Base-by-base conservation (phyloP, 2,888 invertebrate genomes). In the Sinopyrophorus schimmeli region DNA sequence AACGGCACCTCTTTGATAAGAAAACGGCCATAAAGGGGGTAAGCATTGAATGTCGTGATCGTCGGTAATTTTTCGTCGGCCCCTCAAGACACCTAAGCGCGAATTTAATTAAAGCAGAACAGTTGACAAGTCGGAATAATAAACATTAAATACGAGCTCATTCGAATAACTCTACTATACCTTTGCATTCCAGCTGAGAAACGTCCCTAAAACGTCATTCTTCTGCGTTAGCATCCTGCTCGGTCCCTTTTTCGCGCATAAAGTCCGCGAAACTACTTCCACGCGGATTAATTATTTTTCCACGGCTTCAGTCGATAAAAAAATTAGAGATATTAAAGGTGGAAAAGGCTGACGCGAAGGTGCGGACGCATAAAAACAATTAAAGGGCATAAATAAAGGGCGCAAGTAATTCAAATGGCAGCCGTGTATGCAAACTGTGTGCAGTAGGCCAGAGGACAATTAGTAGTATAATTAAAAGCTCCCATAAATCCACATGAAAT, bases 41-140 rank as follows among this genome's bases (percentile, higher is more conserved):
- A n/a, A n/a, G n/a, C n/a, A n/a, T n/a, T n/a, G n/a, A n/a, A n/a
- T 44, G 35, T 31, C 34, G 46, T 46, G 46, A 46, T 53, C 40
- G 50, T 38, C 43, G 50, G 41, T 40, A 53, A 47, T 53, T 55
- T 47, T 38, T 47, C 46, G 39, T 35, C 30, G 30, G 30, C 31
- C 38, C 35, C 31, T 27, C 37, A 31, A 53, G 51, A 49, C 44
- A 55, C 53, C 38, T 53, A 54, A 53, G 53, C 51, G 47, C 42
- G 54, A 56, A 56, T 56, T 56, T 54, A 56, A 54, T 56, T 56
- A 54, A 54, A 56, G 54, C 48, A 38, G 50, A 54, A 47, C 50
- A 30, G 44, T 39, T 44, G 40, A 50, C 50, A 44, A 50, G 40
- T 50, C 44, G 43, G 27, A 32, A 38, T 50, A 46, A 46, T 50